Conservation (phyloP, 2,113 vertebrate species). For the Hirundichthys speculiger region DNA sequence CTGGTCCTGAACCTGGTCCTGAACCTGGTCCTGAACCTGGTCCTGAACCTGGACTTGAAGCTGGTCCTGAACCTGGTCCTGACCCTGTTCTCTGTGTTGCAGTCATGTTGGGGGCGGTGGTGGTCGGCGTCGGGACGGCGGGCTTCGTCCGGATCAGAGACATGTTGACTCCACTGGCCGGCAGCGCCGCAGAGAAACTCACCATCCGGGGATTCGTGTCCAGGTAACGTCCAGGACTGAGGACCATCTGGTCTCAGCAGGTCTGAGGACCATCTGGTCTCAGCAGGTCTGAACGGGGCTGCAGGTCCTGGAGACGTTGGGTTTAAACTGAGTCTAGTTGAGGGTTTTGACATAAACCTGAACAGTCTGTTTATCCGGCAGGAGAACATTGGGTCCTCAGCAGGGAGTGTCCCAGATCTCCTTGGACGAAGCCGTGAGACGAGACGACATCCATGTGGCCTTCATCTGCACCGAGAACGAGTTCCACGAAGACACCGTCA, state of each 20-base stretch:
- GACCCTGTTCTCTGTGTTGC: not conserved
- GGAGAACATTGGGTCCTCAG: conserved; percentile 83
- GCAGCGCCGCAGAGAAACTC: conserved; percentile 84
- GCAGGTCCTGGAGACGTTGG: too few relatives aligned
- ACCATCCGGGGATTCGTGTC: conserved; percentile 88
- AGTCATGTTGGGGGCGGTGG: conserved; percentile 87
- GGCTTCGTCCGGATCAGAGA: conserved; percentile 89
- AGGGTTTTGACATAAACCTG: too few relatives aligned
- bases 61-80: too few relatives aligned
- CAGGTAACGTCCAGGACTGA: too few relatives aligned
- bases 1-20: too few relatives aligned
- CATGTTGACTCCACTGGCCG: conserved; percentile 79
- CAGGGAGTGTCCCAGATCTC: conserved; percentile 85
- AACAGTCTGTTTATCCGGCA: conserved; percentile 57
- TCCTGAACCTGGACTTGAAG: too few relatives aligned
- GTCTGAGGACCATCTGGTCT: too few relatives aligned
- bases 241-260: too few relatives aligned
- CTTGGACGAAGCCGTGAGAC: conserved; percentile 83
- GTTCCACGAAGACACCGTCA: conserved; percentile 86
- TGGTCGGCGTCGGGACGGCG: conserved; percentile 89
- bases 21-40: too few relatives aligned
- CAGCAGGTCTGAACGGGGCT: too few relatives aligned
- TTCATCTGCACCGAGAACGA: conserved; percentile 91
- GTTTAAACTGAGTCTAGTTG: too few relatives aligned
- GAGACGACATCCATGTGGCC: conserved; percentile 84